A percentile compares a stretch with the other conserved stretches of the same genome.
These are phyloP conservation scores for Caenorhabditis brenneri DNA, from an alignment of 1,140 invertebrate genomes.

Conservation along the genomic window DNA sequence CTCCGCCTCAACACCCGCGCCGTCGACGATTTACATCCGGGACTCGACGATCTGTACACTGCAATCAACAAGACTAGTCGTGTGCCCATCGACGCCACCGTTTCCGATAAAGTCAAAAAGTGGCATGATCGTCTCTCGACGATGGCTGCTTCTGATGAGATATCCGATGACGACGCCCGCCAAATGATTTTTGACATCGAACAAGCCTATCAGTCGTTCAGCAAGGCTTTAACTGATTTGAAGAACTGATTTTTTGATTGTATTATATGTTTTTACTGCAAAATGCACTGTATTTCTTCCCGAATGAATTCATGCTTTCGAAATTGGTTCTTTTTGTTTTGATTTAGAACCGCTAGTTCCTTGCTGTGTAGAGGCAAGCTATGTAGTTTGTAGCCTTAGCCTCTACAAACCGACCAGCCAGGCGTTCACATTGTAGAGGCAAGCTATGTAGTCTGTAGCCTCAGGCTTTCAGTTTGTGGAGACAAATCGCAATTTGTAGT, in stretches of 20 bases:
- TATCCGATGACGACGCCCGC: constrained; percentile 85
- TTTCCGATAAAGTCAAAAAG: constrained; percentile 84
- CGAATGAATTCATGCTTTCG: no score
- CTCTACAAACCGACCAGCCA: no score
- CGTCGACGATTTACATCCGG: constrained; percentile 95
- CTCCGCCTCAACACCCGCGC: constrained; percentile 90
- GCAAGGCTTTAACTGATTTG: constrained; percentile 76
- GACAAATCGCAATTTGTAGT: no score
- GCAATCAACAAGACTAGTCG: constrained; percentile 85
- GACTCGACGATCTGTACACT: constrained; percentile 88
- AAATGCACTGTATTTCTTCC: no score
- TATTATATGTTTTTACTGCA: no score
- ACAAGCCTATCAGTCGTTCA: constrained; percentile 89
- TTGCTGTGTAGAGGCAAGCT: no score
- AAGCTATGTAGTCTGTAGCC: no score
- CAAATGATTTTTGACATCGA: constrained; percentile 96
- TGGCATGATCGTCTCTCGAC: constrained; percentile 86
- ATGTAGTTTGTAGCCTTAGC: no score
- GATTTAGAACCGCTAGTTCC: no score
- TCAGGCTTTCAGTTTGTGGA: no score
- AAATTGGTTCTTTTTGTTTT: no score
- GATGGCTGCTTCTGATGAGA: constrained; percentile 94
- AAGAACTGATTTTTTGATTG: constrained; percentile 7
- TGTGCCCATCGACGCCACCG: constrained; percentile 82
- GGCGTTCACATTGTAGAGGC: no score